Base-by-base conservation (phyloP, 2,113 vertebrate genomes). In the Natator depressus region DNA sequence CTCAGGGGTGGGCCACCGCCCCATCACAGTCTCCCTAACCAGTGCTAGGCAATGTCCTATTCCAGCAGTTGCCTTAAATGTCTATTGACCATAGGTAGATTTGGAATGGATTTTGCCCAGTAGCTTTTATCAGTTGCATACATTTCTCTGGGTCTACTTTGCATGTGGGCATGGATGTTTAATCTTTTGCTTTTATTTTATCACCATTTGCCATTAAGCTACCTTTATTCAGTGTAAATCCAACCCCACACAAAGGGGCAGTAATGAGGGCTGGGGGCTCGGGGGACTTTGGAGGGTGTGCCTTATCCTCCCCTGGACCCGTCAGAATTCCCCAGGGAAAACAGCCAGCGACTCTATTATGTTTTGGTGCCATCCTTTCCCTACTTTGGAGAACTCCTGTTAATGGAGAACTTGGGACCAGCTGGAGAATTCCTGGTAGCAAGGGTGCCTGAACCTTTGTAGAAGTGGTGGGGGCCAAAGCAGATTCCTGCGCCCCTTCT, bases 61-160 rank as follows among this genome's bases (percentile, higher is more conserved):
- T 93, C 87, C 27, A 83, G 51, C 38, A 42, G n/a, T 91, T 95
- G 93, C 80, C 79, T 89, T 54, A 89, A 95, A 51, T 25, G 94
- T 88, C 88, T 91, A 50, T 82, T 91, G 51, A 51, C 87, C 80
- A 54, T 57, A 38, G 62, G 65, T 5, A 86, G 42, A 72, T 72
- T 91, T 92, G 31, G 4, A n/a, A n/a, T 84, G 29, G 35, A 92
- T 96, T 93, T 82, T 5, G n/a, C 65, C 50, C 29, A 29, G 72
- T 38, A 12, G 54, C 46, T 94, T 27, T 89, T 91, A 80, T 95
- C 69, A 27, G 3, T 10, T 54, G 88, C 17, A 27, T 51, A 93
- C 93, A 92, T 91, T 59, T 62, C 79, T 27, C 8, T 1, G 2
- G 51, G 57, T 89, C 20, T 20, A 16, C 42, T 83, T 79, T 89